phyloP scores from a whole-genome alignment of 2,113 vertebrate genomes.

The Galemys pyrenaicus region DNA sequence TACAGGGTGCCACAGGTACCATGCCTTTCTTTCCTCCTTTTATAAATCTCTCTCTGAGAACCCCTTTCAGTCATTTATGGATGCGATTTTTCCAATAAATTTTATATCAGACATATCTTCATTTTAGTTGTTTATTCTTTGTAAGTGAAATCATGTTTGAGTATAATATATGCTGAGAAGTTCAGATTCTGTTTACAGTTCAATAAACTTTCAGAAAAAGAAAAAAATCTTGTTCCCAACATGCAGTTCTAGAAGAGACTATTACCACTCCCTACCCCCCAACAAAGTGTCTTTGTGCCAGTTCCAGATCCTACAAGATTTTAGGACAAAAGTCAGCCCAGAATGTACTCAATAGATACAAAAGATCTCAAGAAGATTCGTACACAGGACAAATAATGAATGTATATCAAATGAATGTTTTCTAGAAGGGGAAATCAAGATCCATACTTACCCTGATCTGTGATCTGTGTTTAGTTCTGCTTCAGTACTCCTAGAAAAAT shows the following conservation, averaged over 20 bases:
- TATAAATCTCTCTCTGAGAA: not conserved
- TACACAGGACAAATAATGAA: not conserved
- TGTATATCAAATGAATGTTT: not conserved
- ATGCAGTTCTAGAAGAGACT: not conserved
- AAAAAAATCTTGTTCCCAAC: not conserved
- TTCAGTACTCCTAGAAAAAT: not conserved
- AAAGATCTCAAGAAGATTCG: not conserved
- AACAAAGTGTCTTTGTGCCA: not conserved
- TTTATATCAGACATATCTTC: not conserved
- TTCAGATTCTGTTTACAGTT: not conserved
- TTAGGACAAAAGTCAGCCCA: not conserved
- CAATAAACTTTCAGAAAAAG: not conserved
- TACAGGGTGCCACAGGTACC: too few species aligned
- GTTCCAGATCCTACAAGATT: not conserved
- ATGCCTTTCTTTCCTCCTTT: not conserved
- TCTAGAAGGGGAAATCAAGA: not conserved
- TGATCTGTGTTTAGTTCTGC: fast-evolving
- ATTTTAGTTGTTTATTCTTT: not conserved
- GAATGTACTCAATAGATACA: not conserved
- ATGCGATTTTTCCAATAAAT: not conserved
- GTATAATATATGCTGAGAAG: not conserved
- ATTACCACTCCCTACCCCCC: too few species aligned
- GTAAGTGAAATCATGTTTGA: not conserved
- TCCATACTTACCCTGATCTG: not conserved
- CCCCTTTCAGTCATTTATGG: not conserved